phyloP scores from a whole-genome alignment of 2,797 vertebrate species.

The Eulemur mongoz region DNA sequence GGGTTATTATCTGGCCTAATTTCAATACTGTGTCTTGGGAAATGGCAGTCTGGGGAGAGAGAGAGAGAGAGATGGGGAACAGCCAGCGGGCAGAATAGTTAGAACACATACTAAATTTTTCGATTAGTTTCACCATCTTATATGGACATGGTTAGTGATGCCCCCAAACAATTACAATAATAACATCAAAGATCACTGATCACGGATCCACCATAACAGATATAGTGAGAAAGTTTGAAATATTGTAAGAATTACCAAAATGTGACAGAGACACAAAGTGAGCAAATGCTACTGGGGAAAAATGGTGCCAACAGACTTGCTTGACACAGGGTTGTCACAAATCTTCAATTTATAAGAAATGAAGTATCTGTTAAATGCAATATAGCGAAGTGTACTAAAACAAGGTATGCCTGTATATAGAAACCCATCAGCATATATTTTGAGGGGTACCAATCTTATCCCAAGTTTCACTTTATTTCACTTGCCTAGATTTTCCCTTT shows the following conservation, averaged over 20 bases:
- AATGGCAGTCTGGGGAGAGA: background rate
- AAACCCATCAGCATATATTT: background rate
- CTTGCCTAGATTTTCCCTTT: constrained; percentile 41
- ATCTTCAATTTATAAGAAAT: background rate
- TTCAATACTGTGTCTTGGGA: background rate
- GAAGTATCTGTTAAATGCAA: background rate
- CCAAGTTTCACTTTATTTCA: background rate
- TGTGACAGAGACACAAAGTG: background rate
- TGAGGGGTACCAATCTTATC: background rate
- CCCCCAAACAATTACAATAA: background rate
- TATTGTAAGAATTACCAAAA: background rate
- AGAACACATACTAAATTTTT: background rate
- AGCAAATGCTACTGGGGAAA: background rate
- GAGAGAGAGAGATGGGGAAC: background rate
- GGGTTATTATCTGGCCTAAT: background rate
- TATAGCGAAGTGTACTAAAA: background rate
- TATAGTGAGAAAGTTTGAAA: background rate
- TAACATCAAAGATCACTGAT: background rate
- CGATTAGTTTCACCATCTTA: background rate
- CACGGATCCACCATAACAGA: background rate
- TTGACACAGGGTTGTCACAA: background rate
- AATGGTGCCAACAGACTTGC: background rate
- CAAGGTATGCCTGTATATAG: background rate
- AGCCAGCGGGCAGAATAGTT: background rate
- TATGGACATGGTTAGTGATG: background rate